phyloP scores from a whole-genome alignment of 2,888 invertebrate species.

The Leptinotarsa peninsularis region DNA sequence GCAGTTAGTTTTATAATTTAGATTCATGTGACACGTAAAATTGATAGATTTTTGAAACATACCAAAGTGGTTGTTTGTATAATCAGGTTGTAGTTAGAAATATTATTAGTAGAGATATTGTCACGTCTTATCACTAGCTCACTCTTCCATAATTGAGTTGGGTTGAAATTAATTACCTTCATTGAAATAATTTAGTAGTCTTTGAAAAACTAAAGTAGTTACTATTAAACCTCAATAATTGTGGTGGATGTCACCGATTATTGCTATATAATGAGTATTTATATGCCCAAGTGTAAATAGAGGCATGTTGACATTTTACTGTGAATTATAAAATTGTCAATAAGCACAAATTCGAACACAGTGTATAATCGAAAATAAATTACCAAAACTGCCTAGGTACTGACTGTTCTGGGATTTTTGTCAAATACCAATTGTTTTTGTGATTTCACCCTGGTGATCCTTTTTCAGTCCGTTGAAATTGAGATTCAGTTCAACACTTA shows the following conservation, averaged over 20 bases:
- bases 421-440: no score
- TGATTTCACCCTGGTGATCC: no score
- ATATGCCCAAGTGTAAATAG: not conserved
- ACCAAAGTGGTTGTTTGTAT: not conserved
- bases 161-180: not conserved
- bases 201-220: not conserved
- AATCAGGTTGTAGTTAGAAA: not conserved
- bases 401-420: no score
- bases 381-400: no score
- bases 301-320: not conserved
- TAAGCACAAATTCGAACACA: no score
- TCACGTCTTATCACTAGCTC: constrained; percentile 2
- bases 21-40: not conserved
- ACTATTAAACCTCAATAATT: not conserved
- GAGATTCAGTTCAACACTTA: no score
- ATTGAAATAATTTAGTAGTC: not conserved
- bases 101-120: constrained; percentile 6
- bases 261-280: not conserved
- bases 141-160: not conserved
- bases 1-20: constrained; percentile 45
- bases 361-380: no score
- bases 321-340: no score
- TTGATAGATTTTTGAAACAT: not conserved
- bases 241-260: not conserved
- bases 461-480: no score